Conservation (phyloP, 2,797 vertebrate species). For the Molossus alvarezi region DNA sequence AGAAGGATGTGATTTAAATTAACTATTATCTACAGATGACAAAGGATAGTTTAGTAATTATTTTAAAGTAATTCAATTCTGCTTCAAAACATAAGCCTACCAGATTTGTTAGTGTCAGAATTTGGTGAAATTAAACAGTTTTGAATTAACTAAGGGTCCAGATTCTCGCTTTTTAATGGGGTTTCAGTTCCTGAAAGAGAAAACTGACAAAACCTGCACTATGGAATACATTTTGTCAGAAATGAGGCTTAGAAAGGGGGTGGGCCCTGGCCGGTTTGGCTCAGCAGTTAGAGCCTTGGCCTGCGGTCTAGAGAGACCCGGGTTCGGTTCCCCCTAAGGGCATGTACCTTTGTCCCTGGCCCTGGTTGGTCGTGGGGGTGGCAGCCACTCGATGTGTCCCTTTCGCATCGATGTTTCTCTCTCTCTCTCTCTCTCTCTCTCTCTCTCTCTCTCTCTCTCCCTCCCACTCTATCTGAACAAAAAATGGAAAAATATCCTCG, state of each 20-base stretch:
- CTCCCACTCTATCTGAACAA: too few relatives aligned
- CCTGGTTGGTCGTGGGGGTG: too few relatives aligned
- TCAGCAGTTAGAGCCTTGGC: too few relatives aligned
- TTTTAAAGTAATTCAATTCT: slow-evolving; percentile 76
- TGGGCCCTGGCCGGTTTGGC: too few relatives aligned
- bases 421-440: too few relatives aligned
- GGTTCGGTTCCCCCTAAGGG: too few relatives aligned
- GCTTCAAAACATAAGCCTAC: slow-evolving; percentile 54
- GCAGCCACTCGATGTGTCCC: too few relatives aligned
- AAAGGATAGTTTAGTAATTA: slow-evolving; percentile 68
- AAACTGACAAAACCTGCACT: slow-evolving; percentile 59
- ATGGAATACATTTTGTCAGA: slow-evolving; percentile 71
- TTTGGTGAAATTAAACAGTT: slow-evolving; percentile 75
- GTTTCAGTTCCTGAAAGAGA: slow-evolving; percentile 79
- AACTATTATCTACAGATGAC: slow-evolving; percentile 74
- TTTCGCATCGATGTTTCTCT: too few relatives aligned
- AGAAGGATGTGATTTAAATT: slow-evolving; percentile 78
- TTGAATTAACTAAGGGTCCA: slow-evolving; percentile 69
- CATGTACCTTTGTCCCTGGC: too few relatives aligned
- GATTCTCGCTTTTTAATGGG: slow-evolving; percentile 68
- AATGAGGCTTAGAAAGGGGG: slow-evolving; percentile 45
- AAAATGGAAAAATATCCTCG: too few relatives aligned
- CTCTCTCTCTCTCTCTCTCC: too few relatives aligned
- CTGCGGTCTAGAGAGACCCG: too few relatives aligned
- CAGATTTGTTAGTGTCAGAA: slow-evolving; percentile 61